Conservation (phyloP, 2,113 vertebrate genomes). For the Sturnus vulgaris region DNA sequence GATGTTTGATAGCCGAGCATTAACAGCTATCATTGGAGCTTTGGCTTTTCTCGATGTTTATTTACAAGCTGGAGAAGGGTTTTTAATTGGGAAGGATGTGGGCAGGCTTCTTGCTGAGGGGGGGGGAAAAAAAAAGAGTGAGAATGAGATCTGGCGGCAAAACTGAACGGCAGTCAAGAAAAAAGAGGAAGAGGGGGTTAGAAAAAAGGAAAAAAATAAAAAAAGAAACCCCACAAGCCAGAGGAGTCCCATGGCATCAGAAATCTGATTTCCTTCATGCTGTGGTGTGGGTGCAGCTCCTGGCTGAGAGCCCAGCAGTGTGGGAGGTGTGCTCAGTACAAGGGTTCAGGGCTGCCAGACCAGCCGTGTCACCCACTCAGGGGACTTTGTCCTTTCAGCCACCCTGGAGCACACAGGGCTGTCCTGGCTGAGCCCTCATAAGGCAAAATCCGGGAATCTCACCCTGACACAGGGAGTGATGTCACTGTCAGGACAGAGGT, state of each 20-base stretch:
- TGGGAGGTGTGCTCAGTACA: constrained; percentile 51
- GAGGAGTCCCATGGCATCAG: neutral
- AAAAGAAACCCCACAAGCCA: neutral
- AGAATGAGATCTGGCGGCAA: neutral
- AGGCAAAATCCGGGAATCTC: neutral
- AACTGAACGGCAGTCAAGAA: neutral
- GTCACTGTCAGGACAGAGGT: neutral
- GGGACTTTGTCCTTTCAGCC: constrained; percentile 50
- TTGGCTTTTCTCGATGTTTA: neutral
- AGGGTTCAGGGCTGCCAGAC: constrained; percentile 58
- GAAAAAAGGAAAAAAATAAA: no score
- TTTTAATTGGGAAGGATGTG: neutral
- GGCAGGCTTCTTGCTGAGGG: neutral
- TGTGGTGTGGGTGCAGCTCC: constrained; percentile 1
- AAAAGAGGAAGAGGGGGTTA: neutral
- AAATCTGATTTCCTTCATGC: neutral
- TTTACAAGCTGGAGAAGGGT: neutral
- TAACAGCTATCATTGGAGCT: neutral
- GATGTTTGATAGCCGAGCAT: neutral
- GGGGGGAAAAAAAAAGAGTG: neutral
- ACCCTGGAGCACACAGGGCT: neutral
- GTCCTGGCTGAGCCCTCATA: neutral
- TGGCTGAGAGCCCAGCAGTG: neutral
- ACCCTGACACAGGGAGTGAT: neutral
- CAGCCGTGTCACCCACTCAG: constrained; percentile 21